phyloP scores from a whole-genome alignment of 2,113 vertebrate genomes.

The Falcunculus frontatus region DNA sequence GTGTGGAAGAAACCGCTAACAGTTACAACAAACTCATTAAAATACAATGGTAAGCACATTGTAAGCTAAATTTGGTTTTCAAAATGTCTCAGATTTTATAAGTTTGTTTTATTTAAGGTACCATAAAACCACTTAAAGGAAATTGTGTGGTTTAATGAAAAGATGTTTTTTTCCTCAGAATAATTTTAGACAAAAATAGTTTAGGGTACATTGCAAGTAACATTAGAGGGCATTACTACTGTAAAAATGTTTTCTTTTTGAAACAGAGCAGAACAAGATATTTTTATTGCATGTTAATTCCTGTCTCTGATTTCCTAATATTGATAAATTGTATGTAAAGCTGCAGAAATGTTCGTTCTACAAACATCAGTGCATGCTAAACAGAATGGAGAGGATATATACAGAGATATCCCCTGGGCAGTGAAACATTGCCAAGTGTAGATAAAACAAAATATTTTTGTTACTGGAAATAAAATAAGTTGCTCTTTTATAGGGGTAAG shows the following conservation, averaged over 20 bases:
- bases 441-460: not conserved
- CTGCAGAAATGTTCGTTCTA: not conserved
- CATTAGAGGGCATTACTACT: not conserved
- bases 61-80: not conserved
- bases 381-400: not conserved
- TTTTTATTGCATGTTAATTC: not conserved
- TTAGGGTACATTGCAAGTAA: not conserved
- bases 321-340: not conserved
- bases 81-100: not conserved
- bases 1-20: not conserved
- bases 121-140: not conserved
- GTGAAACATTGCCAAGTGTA: not conserved
- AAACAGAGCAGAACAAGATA: not conserved
- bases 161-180: not conserved
- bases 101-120: not conserved
- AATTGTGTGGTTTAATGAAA: not conserved
- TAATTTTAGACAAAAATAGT: not conserved
- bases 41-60: not conserved
- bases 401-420: not conserved
- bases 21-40: not conserved
- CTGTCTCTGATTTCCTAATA: not conserved
- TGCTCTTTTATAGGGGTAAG: not conserved
- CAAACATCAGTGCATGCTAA: not conserved
- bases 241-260: not conserved
- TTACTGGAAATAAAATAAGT: not conserved